Evolutionary conservation across 2,113 vertebrate genomes (phyloP), one percentile per base, ranked within the genome.

Genomic region (Cololabis saira): DNA sequence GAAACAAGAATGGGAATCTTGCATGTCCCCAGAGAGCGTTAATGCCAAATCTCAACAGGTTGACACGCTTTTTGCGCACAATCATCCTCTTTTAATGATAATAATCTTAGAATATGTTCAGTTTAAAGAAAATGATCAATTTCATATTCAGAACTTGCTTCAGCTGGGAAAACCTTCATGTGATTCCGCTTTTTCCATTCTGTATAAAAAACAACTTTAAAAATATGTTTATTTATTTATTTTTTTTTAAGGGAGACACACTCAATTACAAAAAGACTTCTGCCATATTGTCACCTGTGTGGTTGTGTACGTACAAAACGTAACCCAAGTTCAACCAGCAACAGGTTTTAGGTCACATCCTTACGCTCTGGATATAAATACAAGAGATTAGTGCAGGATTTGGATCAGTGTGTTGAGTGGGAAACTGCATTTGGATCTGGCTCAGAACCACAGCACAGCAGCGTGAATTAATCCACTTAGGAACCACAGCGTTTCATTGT

Each of bases 351-450:
- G 55, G 61, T 74, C 53, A 67, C 57, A 67, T 61, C 12, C 16
- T 47, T 73, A 59, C 71, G 68, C 71, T 81, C 64, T 73, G 78
- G 85, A 87, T 85, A 85, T 61, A 85, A 79, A 78, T 71, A 68
- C 66, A 61, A 50, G 72, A 65, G 86, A 83, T 90, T 87, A 90
- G 54, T 12, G 53, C 22, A 56, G 74, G 74, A 78, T 90, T 87
- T 81, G 80, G 78, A 77, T 80, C 74, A 77, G 67, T 48, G 24
- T 66, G 80, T 54, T 63, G 65, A 78, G 66, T 45, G 62, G 74
- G 71, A 85, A 83, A 77, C 58, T 17, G 62, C 12, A 54, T 75
- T 60, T 72, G 54, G 58, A 83, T 65, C 69, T 63, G 64, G 27
- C 50, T 44, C 16, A 70, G 75, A 10, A 12, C 12, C 17, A 45